Evolutionary conservation across 2,888 invertebrate genomes (phyloP), one percentile per base, ranked within the genome.

Genomic region (Frankliniella intonsa): DNA sequence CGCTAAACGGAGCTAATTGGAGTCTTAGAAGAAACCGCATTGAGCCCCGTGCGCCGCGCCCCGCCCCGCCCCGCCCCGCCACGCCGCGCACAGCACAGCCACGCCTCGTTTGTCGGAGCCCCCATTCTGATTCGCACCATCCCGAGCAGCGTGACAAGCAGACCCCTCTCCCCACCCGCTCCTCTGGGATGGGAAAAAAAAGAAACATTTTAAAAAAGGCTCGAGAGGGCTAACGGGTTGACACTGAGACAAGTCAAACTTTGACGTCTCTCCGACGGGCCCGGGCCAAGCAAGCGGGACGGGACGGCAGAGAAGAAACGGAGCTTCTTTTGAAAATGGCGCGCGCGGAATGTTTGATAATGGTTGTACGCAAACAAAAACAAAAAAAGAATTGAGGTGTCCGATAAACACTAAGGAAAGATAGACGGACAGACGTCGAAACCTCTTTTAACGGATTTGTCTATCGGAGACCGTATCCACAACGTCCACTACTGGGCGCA

Each of bases 1-100:
- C 25, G 69, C 69, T 76, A 25, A 76, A 76, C 69, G 69, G 69
- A 76, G 69, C 69, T 76, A 76, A 76, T 76, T 76, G 25, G 69
- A 22, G 69, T 11, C 11, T 62, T 62, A 22, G 69, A 25, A 76
- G 69, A 76, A 69, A 69, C 38, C 38, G 38, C 38, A 38, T 38
- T 38, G 38, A 38, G 38, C 38, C 38, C 38, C 38, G 38, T 38
- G 38, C 38, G 2, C 38, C 38, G 3, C 38, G 8, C 65, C 11
- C 65, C 65, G n/a, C 69, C 69, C 65, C 65, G 3, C n/a, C 69
- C 22, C 22, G 9, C 69, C 69, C 22, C 69, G 3, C 65, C 65
- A n/a, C 65, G 65, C 65, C 1, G 55, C 55, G 55, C 62, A 62
- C 62, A 5, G 7, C 11, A 62, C 62, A 38, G 62, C 62, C 62